Evolutionary conservation across 2,797 vertebrate species (phyloP), one percentile per base, ranked within the genome.

Genomic region (Megaceryle alcyon): DNA sequence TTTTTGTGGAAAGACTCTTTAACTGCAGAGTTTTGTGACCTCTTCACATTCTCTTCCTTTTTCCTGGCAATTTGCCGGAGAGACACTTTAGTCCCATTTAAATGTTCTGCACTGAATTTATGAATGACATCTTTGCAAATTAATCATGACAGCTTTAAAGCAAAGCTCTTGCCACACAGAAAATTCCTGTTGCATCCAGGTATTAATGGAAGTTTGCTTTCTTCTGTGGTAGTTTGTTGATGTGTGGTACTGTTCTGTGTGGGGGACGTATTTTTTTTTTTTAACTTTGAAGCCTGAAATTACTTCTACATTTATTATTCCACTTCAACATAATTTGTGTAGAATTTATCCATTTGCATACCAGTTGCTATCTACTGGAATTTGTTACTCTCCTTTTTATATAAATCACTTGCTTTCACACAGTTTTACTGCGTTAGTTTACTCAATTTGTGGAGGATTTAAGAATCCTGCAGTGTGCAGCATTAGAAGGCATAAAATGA

Each of bases 321-420:
- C 35, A 15, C 68, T 81, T 91, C 63, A 86, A 2, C 33, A 17
- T 64, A 90, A 84, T 75, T 94, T 60, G 43, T 33, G 29, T 31
- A 60, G 79, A 88, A 41, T 91, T 91, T n/a, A n/a, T 91, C 88
- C 86, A 20, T 81, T 86, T 63, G 53, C 48, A 5, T 87, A n/a
- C 77, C 64, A 18, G 49, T 70, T 90, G 86, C 60, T 94, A 57
- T 75, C 77, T 85, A 35, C 29, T 80, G 81, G 59, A 73, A 80
- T 82, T 79, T 84, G 60, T 86, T 82, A 31, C 95, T 97, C 94
- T 91, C 82, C 28, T 54, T 51, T 95, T 92, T 29, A 21, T 41
- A n/a, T 71, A 95, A 90, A 83, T 82, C 63, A 25, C 68, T 91
- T 3, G 18, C 71, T 93, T 81, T 83, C 79, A 14, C 41, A 15